Evolutionary conservation across 2,797 vertebrate genomes (phyloP), one percentile per base, ranked within the genome.

Genomic region (Liparis tanakae): DNA sequence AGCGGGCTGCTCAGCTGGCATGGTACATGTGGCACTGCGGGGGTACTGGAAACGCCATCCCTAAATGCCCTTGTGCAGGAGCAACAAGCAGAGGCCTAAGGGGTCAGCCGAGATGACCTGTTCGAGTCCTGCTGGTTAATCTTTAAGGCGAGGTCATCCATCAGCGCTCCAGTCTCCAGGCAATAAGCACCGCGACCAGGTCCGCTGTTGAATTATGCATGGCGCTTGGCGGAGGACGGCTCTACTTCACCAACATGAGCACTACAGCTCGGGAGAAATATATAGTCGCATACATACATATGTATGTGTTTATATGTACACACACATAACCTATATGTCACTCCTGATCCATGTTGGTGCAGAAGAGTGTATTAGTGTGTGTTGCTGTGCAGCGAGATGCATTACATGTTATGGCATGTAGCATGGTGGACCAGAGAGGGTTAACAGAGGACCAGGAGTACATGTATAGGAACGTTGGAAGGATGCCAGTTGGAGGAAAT

Each of bases 131-230:
- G 79, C 69, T 58, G 82, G 77, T 83, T 74, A 75, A 81, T 78
- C 83, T 88, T 82, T 61, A 70, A 9, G 14, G 65, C 80, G 81
- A 85, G 90, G 91, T 92, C 87, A 84, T 86, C 84, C 66, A 85
- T 88, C 87, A 88, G 14, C 54, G 69, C 59, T 55, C 51, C 0
- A 6, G 80, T 87, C 85, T 86, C 72, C 76, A 63, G 85, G 85
- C 84, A 84, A 85, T 81, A 80, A 84, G 81, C 67, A n/a, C 43
- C 6, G 10, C 54, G 34, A 75, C 83, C 80, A 82, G 78, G 66
- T 73, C 79, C 78, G 10, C 73, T 39, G 3, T 22, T 92, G 79
- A 88, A 92, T 91, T 87, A 92, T 90, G 76, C 83, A 93, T 91
- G 67, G 64, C 10, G 67, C 74, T 57, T 25, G n/a, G 65, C 51